Evolutionary conservation across 2,797 vertebrate species (phyloP), one percentile per base, ranked within the genome.

Genomic region (Aeoliscus strigatus): DNA sequence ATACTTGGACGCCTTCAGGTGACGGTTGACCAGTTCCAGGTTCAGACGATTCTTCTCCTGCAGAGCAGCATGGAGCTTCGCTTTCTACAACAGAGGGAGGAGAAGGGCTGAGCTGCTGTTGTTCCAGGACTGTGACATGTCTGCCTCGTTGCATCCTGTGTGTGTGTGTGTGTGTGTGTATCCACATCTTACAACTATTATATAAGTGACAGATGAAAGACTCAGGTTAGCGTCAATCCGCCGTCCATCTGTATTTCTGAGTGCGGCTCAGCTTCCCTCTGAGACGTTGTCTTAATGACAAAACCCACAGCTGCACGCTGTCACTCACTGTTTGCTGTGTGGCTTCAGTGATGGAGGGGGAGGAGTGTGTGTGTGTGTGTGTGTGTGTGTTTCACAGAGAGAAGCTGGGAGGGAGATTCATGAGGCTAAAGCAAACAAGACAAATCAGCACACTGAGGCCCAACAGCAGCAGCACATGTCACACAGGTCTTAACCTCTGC

Each of bases 11-110:
- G 80, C 79, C 74, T 73, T 83, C 48, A 81, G 62, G 38, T 80
- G 85, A 55, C 73, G 75, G 60, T 46, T 79, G 33, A 87, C 86
- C 70, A 90, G 45, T 55, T 88, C 84, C 32, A 76, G 73, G 56
- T 84, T 92, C 79, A 91, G 73, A 38, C 46, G 53, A 27, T 56
- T 81, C 66, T 81, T 81, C 51, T 86, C 87, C 63, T 79, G 86
- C 77, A 79, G 54, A 26, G 79, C 88, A 78, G 87, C 82, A 70
- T 88, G 83, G 67, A 90, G 86, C 72, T 89, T 90, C 61, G 84
- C 65, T 74, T 87, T 90, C 93, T 96, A 50, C 12, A 14, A 49
- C 12, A 47, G 13, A 56, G 31, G 17, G 32, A 10, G 26, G 10
- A 30, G 61, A 5, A 24, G 13, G 8, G 9, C n/a, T 24, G 2